Evolutionary conservation across 2,113 vertebrate species (phyloP).

Genomic region (Cynocephalus volans): DNA sequence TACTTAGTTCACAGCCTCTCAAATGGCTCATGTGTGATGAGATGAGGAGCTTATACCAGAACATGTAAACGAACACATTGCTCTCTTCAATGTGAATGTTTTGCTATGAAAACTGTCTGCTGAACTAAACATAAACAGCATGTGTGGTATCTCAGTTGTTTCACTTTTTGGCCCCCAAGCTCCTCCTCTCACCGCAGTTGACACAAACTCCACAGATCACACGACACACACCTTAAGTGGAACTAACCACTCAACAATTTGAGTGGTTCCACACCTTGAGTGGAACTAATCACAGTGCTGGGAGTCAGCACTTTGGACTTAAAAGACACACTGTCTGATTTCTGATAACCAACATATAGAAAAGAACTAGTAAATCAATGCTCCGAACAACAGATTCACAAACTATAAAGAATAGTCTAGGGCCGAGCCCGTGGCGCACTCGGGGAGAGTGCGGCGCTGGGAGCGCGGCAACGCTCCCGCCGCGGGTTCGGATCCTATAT

Average conservation of each 20-base stretch:
- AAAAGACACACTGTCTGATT: background rate
- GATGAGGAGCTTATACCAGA: background rate
- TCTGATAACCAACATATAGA: background rate
- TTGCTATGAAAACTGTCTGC: background rate
- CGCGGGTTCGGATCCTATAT: too few relatives aligned
- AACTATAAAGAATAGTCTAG: background rate
- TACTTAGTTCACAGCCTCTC: background rate
- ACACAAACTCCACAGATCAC: background rate
- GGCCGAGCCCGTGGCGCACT: too few relatives aligned
- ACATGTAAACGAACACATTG: background rate
- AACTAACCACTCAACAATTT: background rate
- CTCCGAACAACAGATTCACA: background rate
- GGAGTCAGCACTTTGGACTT: constrained; percentile 6
- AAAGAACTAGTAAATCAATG: constrained; percentile 9
- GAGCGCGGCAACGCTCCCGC: too few relatives aligned
- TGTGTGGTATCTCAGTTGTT: background rate
- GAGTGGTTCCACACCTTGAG: background rate
- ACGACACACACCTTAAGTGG: background rate
- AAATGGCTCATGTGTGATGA: background rate
- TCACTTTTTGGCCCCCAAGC: background rate
- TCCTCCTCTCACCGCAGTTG: background rate
- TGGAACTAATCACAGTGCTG: background rate
- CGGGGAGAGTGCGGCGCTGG: too few relatives aligned
- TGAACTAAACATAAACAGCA: background rate
- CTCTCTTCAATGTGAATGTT: background rate